A percentile compares a stretch with the other conserved stretches of the same genome.
Conservation (phyloP, 2,888 invertebrate species). For the Protula sp. region DNA sequence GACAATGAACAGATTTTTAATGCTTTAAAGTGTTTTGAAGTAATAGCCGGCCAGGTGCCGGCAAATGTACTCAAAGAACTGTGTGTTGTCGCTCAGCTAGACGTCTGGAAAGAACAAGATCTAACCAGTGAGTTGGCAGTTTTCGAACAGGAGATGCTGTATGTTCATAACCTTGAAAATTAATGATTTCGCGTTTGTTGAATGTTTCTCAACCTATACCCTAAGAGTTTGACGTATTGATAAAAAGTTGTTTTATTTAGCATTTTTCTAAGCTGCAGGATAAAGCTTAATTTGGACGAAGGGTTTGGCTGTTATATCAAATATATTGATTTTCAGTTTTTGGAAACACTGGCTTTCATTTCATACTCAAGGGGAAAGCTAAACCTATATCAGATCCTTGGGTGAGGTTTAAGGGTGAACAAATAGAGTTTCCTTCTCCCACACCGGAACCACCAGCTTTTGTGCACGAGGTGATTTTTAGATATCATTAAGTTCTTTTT, state of each 20-base stretch:
- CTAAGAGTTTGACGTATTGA: no score
- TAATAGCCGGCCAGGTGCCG: constrained; percentile 26
- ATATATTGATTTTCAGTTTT: constrained; percentile 40
- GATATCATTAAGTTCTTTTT: no score
- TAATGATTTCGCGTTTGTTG: no score
- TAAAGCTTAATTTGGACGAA: no score
- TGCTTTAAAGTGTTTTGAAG: constrained; percentile 37
- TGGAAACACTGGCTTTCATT: constrained; percentile 46
- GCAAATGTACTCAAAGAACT: constrained; percentile 25
- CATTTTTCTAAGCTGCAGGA: no score
- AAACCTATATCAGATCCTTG: constrained; percentile 33
- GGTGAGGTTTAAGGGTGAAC: constrained; percentile 22
- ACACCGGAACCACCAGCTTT: constrained; percentile 29
- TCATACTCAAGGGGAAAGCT: constrained; percentile 44
- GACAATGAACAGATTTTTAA: constrained; percentile 47
- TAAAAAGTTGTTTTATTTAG: no score
- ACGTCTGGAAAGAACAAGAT: constrained; percentile 43
- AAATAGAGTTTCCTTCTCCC: constrained; percentile 28
- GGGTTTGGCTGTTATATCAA: no score
- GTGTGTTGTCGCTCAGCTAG: constrained; percentile 45
- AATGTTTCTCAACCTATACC: no score
- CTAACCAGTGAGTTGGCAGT: constrained; percentile 34
- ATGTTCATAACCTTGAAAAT: no score
- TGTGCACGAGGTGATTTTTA: no score
- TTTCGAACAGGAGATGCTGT: no score